A percentile compares a stretch with the other conserved stretches of the same genome.
Conservation (phyloP, 2,797 vertebrate species). For the Macrochelys suwanniensis region DNA sequence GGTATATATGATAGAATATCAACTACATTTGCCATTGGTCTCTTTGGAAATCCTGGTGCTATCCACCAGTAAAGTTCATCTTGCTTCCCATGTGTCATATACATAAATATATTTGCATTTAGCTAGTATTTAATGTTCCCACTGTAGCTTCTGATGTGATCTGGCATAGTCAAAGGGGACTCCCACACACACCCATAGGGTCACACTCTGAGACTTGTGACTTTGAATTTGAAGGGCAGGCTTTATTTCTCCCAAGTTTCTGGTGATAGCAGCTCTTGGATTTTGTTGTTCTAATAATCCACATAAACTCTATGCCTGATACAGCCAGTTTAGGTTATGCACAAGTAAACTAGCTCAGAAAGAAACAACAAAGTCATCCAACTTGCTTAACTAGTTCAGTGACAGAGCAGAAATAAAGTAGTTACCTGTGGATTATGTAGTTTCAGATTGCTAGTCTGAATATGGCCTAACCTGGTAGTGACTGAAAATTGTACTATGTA, state of each 20-base stretch:
- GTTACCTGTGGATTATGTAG: neutral
- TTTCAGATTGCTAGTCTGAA: neutral
- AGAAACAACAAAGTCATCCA: neutral
- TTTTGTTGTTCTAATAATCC: neutral
- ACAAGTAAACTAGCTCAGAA: neutral
- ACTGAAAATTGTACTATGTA: neutral
- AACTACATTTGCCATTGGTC: neutral
- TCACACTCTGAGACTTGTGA: neutral
- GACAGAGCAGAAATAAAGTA: neutral
- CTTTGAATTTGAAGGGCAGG: neutral
- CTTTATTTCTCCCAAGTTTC: neutral
- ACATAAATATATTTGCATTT: neutral
- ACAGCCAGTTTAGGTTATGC: neutral
- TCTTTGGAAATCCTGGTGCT: neutral
- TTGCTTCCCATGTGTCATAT: neutral
- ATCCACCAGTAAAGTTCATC: neutral
- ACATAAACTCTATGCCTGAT: neutral
- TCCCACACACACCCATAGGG: neutral
- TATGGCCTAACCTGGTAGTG: neutral
- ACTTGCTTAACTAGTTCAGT: neutral
- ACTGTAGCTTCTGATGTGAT: neutral
- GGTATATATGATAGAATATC: neutral
- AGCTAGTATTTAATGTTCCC: neutral
- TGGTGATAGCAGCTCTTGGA: neutral
- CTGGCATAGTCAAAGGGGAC: neutral